A percentile compares a stretch with the other conserved stretches of the same genome.
These are phyloP conservation scores for Notechis scutatus DNA, from an alignment of 2,113 vertebrate genomes.

Conservation along the genomic window DNA sequence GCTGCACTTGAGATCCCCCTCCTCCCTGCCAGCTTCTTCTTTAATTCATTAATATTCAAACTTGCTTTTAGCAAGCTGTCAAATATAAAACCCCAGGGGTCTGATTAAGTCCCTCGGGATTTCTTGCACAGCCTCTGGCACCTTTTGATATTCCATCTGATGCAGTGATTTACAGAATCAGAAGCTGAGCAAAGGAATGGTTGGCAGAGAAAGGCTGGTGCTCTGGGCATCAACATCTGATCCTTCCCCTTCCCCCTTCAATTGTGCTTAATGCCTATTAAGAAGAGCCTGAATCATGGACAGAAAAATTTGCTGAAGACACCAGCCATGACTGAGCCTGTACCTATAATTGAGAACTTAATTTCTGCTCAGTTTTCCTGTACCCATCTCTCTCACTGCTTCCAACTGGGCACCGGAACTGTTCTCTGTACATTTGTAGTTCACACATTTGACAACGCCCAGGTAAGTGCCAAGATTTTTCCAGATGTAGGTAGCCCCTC, in stretches of 20 bases:
- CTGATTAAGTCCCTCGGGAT: not conserved
- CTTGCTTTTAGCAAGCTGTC: conserved; percentile 9
- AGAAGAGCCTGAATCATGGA: not conserved
- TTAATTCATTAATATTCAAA: conserved; percentile 24
- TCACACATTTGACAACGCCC: not conserved
- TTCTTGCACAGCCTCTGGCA: not conserved
- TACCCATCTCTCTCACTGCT: not conserved
- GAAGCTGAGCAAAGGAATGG: not conserved
- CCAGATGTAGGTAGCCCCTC: not conserved
- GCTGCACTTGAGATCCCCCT: not conserved
- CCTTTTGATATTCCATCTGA: not conserved
- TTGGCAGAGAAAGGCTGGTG: not conserved
- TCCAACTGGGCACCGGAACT: no score
- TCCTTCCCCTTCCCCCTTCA: not conserved
- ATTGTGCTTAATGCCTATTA: not conserved
- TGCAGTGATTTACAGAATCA: not conserved
- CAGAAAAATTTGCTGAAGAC: not conserved
- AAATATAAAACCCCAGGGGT: not conserved
- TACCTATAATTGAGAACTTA: not conserved
- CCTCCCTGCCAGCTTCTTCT: not conserved
- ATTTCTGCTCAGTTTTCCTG: not conserved
- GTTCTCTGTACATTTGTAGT: not conserved
- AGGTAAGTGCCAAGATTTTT: not conserved
- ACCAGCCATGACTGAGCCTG: not conserved
- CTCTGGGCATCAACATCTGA: not conserved